phyloP scores from a whole-genome alignment of 1,140 invertebrate species.

The Conopomorpha cramerella region DNA sequence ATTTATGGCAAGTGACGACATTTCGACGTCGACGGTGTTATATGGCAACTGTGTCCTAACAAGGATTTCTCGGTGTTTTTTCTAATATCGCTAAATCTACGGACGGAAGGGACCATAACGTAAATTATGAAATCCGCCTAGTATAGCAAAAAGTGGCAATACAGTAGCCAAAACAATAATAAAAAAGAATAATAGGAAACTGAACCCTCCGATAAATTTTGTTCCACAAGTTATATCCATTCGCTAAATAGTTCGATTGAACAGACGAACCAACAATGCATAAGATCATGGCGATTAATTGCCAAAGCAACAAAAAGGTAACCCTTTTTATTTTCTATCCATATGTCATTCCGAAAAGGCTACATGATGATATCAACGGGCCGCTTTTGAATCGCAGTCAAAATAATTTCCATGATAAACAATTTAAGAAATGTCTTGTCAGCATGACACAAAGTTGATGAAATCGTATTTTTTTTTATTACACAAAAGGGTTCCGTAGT shows the following conservation, averaged over 20 bases:
- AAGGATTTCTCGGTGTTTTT: too few relatives aligned
- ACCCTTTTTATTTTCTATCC: conserved; percentile 27
- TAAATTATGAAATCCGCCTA: too few relatives aligned
- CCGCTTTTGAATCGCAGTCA: conserved; percentile 19
- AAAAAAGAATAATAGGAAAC: too few relatives aligned
- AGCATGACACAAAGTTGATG: conserved; percentile 44
- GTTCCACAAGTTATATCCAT: background rate
- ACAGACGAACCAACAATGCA: too few relatives aligned
- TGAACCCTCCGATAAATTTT: background rate
- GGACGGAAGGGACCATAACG: too few relatives aligned
- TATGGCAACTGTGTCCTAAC: too few relatives aligned
- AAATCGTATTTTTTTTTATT: conserved; percentile 32
- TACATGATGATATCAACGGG: conserved; percentile 33
- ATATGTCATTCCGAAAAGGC: conserved; percentile 38
- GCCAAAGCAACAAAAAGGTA: conserved; percentile 24
- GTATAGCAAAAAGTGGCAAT: too few relatives aligned
- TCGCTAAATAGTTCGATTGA: conserved; percentile 12
- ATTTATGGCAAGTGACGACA: conserved; percentile 23
- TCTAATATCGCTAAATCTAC: too few relatives aligned
- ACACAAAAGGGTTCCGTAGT: conserved; percentile 32
- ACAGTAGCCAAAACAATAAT: too few relatives aligned
- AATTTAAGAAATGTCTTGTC: conserved; percentile 49
- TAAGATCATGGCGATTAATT: conserved; percentile 41
- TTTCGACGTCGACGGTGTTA: too few relatives aligned
- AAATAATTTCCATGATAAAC: conserved; percentile 49